Evolutionary conservation across 2,113 vertebrate genomes (phyloP).

Genomic region (Nematolebias whitei): DNA sequence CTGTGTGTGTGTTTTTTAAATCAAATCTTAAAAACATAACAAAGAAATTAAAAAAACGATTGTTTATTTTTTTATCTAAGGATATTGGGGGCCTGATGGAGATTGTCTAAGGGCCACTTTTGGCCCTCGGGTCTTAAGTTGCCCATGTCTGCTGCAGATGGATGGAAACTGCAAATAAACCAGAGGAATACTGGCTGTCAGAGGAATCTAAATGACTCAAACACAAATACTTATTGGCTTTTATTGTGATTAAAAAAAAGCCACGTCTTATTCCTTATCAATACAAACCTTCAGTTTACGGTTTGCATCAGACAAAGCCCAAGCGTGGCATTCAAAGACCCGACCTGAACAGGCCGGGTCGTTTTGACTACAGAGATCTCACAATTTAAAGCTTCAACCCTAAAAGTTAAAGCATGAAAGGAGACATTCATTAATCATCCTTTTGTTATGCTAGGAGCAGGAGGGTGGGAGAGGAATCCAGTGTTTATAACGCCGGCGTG

Average conservation of each 20-base stretch:
- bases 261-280: conserved; percentile 17
- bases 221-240: conserved; percentile 54
- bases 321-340: neutral
- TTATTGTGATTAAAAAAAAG: conserved; percentile 30
- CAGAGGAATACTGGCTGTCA: conserved; percentile 30
- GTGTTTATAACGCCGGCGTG: conserved; percentile 64
- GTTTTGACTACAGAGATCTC: neutral
- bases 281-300: conserved; percentile 23
- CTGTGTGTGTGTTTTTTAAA: too few relatives aligned
- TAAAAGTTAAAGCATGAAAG: conserved; percentile 63
- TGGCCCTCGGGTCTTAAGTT: too few relatives aligned
- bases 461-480: conserved; percentile 31
- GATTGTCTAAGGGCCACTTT: too few relatives aligned
- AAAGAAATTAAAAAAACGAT: too few relatives aligned
- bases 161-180: conserved; percentile 38
- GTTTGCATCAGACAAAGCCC: conserved; percentile 11
- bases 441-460: conserved; percentile 45
- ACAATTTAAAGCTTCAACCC: neutral
- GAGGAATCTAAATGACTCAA: conserved; percentile 11
- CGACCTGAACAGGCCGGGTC: conserved; percentile 13
- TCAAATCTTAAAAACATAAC: too few relatives aligned
- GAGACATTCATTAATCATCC: conserved; percentile 34
- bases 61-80: too few relatives aligned
- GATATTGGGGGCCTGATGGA: too few relatives aligned
- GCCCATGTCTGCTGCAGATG: too few relatives aligned